Base-by-base conservation (phyloP, 2,888 invertebrate species). In the Zaprionus bogoriensis region DNA sequence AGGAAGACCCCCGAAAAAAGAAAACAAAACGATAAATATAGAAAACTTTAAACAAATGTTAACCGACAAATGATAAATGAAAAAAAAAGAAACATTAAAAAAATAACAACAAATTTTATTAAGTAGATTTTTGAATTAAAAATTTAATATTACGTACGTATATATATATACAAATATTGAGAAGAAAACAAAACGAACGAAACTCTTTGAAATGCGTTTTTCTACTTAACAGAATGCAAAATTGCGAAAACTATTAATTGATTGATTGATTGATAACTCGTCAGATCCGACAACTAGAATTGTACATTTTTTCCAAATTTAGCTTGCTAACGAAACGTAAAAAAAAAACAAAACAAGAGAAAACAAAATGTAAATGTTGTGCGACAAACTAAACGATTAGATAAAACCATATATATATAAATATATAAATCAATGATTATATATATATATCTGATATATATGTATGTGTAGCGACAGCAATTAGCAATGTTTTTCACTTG, bases 121-220 rank as follows among this genome's bases (percentile, higher is more conserved):
- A 88, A 89, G 89, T 89, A 88, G 87, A 82, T 79, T 87, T 79
- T 82, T 75, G 76, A 80, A 84, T 84, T 86, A 78, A 17, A n/a
- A 67, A 77, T 73, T 71, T 69, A 75, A 74, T 71, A 63, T 52
- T 58, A 73, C 72, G 53, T 61, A 61, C 32, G 64, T 50, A 68
- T 52, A 66, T 36, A 78, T 39, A 67, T 25, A 44, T 20, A 48
- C 10, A 58, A 39, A 54, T 27, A 30, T 54, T 36, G 45, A 48
- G 6, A 22, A 23, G 23, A 52, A 23, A 14, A 54, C 22, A 63
- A 27, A 48, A 32, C 23, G 23, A 47, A 55, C 19, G 41, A 41
- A 42, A 54, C 58, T 42, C 27, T 71, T 75, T 71, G 63, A 62
- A 62, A 62, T 57, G 45, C 52, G 77, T 76, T 82, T 79, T 76